phyloP scores from a whole-genome alignment of 2,113 vertebrate genomes.

The Ariopsis seemanni region DNA sequence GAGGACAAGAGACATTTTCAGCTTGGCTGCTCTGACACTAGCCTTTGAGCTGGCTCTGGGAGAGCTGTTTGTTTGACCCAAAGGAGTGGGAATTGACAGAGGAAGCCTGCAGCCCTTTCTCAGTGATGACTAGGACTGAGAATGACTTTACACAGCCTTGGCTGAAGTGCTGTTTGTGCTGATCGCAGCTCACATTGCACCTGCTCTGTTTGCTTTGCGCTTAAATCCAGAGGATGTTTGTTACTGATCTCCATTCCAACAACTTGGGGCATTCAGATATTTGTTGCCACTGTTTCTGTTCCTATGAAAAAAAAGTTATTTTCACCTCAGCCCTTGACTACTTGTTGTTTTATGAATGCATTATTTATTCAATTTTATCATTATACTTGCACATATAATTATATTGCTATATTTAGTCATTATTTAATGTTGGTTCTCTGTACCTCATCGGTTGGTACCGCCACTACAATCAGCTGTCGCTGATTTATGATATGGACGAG shows the following conservation, averaged over 20 bases:
- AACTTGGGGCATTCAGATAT: conserved; percentile 11
- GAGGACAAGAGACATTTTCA: conserved; percentile 81
- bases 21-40: conserved; percentile 77
- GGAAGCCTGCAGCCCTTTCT: conserved; percentile 60
- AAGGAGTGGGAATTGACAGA: conserved; percentile 70
- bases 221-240: conserved; percentile 29
- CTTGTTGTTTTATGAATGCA: neutral
- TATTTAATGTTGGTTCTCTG: conserved; percentile 23
- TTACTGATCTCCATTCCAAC: conserved; percentile 22
- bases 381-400: neutral
- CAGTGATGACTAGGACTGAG: conserved; percentile 50
- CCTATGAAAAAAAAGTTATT: neutral
- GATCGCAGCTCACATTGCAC: conserved; percentile 37
- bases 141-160: conserved; percentile 49
- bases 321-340: neutral
- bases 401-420: conserved; percentile 5
- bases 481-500: conserved; percentile 79
- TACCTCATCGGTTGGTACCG: conserved; percentile 31
- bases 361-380: neutral
- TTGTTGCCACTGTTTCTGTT: neutral
- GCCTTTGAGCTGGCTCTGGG: conserved; percentile 74
- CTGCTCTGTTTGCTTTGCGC: conserved; percentile 41
- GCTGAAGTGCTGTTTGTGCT: conserved; percentile 50
- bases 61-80: conserved; percentile 79
- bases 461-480: conserved; percentile 56